Conservation (phyloP, 2,888 invertebrate species). For the Bimastos eiseni region DNA sequence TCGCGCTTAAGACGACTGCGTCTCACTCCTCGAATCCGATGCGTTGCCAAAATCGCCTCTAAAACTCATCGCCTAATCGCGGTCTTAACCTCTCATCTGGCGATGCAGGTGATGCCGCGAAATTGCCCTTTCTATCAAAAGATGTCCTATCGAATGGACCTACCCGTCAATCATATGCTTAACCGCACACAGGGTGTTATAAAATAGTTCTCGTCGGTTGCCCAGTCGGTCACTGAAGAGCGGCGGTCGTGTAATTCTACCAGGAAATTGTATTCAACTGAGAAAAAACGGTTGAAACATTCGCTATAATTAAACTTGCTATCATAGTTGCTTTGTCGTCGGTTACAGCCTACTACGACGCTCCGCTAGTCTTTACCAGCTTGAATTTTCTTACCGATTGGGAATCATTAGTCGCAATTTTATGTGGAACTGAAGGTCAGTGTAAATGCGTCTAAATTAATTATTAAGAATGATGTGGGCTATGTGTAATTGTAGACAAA, state of each 20-base stretch:
- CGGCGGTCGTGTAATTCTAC: neutral
- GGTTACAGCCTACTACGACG: neutral
- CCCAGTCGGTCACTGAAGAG: neutral
- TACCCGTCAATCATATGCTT: neutral
- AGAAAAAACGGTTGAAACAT: no score
- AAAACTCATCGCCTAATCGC: neutral
- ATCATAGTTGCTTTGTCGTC: neutral
- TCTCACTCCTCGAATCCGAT: neutral
- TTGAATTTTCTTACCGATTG: neutral
- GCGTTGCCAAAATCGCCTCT: neutral
- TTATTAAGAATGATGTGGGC: no score
- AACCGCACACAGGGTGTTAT: neutral
- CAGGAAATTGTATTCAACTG: neutral
- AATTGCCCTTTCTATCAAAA: neutral
- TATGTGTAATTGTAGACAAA: no score
- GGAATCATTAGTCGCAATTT: neutral
- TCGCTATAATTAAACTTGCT: neutral
- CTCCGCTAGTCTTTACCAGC: neutral
- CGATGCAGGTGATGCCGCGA: neutral
- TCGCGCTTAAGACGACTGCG: neutral
- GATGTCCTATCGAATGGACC: neutral
- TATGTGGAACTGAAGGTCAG: neutral
- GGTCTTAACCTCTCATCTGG: conserved; percentile 13
- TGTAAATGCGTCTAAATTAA: neutral
- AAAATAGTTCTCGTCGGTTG: neutral